Evolutionary conservation across 2,888 invertebrate genomes (phyloP), one percentile per base, ranked within the genome.

Genomic region (Tuta absoluta): DNA sequence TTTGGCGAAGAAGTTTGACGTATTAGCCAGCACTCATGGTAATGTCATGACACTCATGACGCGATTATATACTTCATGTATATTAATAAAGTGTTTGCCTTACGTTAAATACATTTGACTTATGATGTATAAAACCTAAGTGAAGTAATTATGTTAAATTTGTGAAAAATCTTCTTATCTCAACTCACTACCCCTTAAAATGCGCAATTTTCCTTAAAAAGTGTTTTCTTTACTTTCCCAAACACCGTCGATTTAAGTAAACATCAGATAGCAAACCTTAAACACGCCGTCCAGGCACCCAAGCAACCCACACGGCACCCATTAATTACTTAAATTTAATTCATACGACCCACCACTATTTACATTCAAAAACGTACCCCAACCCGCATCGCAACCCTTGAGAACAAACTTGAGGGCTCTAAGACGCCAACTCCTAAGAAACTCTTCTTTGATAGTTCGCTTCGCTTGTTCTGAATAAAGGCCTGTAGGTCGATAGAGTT

Each of bases 311-410:
- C 70, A 68, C 69, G 66, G 80, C 80, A 74, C 76, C 88, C 85
- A 89, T 90, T 91, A 91, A 91, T 91, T 91, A 91, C 91, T 91
- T 88, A 91, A 90, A 91, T 90, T 88, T 87, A 91, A 91, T 91
- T 91, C 90, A 90, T 91, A 89, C 86, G 87, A 81, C 84, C 86
- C 79, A 73, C 87, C 87, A 88, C 89, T 91, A 91, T 91, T 91
- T 91, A 91, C 91, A 90, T 90, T 90, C 89, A 89, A 89, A 90
- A 90, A 89, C 85, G 83, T 80, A 77, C 75, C 84, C 86, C 78
- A 77, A 80, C 89, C 89, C 90, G 89, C 88, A 89, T 89, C 78
- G 72, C 79, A 89, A 89, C 90, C 90, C 91, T 89, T 89, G 82
- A 87, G 77, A 81, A 80, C 82, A 89, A 91, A 90, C 84, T 90